phyloP scores from a whole-genome alignment of 2,113 vertebrate species.

The Struthidea cinerea region DNA sequence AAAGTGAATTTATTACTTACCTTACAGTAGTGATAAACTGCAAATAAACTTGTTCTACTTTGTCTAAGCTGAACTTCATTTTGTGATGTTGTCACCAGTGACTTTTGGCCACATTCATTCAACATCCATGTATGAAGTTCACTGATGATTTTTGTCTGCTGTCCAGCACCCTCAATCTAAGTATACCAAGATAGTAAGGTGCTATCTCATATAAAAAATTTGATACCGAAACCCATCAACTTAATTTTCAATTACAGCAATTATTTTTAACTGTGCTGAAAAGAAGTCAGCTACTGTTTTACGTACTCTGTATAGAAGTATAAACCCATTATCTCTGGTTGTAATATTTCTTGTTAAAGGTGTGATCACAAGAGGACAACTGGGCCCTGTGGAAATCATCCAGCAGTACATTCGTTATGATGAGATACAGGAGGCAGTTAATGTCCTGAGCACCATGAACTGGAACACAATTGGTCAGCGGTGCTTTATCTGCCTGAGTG shows the following conservation, averaged over 20 bases:
- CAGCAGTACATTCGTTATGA: slow-evolving; percentile 81
- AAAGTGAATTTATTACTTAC: neutral
- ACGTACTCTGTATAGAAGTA: neutral
- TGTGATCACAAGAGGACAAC: slow-evolving; percentile 75
- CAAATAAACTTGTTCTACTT: neutral
- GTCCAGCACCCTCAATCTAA: neutral
- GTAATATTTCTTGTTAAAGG: slow-evolving; percentile 71
- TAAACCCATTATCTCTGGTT: neutral
- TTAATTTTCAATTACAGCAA: neutral
- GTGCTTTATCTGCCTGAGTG: slow-evolving; percentile 81
- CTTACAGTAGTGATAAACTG: neutral
- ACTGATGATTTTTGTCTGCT: neutral
- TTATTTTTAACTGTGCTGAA: neutral
- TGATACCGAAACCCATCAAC: neutral
- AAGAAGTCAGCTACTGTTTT: neutral
- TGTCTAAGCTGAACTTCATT: neutral
- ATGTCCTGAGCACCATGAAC: slow-evolving; percentile 86
- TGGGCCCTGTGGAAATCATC: slow-evolving; percentile 81
- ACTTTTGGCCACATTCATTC: neutral
- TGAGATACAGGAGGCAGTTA: slow-evolving; percentile 82
- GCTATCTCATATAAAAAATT: neutral
- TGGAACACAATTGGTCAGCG: slow-evolving; percentile 84
- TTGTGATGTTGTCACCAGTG: neutral
- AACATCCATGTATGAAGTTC: neutral
- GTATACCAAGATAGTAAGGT: neutral